phyloP scores from a whole-genome alignment of 1,140 invertebrate genomes.

The Asobara japonica region DNA sequence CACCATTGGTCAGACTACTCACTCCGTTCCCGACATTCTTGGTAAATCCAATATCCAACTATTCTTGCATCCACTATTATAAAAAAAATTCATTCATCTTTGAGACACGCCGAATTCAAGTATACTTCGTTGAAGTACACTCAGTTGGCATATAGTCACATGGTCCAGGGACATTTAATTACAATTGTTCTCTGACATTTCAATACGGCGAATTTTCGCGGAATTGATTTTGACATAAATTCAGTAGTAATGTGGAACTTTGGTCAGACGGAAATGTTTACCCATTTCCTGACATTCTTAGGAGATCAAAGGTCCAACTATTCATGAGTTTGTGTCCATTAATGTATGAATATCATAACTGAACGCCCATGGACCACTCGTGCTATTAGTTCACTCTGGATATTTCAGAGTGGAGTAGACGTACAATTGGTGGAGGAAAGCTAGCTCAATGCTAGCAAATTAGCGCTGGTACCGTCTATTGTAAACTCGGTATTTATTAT shows the following conservation, averaged over 20 bases:
- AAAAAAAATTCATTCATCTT: too few species aligned
- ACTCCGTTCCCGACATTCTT: too few species aligned
- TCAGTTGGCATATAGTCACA: too few species aligned
- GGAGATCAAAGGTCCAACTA: not conserved
- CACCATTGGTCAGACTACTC: too few species aligned
- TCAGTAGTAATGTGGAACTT: not conserved
- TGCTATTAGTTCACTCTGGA: not conserved
- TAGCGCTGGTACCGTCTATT: too few species aligned
- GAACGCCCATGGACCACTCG: not conserved
- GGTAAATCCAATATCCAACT: too few species aligned
- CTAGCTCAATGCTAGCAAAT: not conserved
- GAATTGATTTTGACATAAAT: not conserved
- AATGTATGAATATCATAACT: not conserved
- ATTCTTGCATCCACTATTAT: too few species aligned
- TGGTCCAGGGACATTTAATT: too few species aligned
- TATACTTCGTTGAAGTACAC: too few species aligned
- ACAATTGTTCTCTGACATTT: too few species aligned
- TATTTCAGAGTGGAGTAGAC: not conserved
- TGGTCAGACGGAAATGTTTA: not conserved
- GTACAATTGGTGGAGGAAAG: not conserved
- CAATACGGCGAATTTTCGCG: not conserved
- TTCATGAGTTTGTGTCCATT: not conserved
- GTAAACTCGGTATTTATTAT: too few species aligned
- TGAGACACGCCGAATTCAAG: too few species aligned
- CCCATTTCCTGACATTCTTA: not conserved